Evolutionary conservation across 2,113 vertebrate genomes (phyloP), one percentile per base, ranked within the genome.

Genomic region (Scopus umbretta): DNA sequence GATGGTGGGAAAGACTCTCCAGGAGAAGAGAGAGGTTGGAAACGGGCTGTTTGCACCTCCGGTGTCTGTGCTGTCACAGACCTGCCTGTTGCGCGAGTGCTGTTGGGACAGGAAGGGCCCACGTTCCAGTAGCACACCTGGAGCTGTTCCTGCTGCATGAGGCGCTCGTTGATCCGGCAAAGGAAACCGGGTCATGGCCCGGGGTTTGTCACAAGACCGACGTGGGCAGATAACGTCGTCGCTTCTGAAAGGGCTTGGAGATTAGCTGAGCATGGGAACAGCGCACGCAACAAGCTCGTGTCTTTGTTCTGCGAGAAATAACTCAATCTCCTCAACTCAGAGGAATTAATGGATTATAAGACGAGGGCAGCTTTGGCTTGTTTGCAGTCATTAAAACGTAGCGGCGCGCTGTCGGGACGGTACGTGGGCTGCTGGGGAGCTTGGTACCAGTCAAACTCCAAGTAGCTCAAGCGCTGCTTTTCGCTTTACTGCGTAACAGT

Each of bases 21-120:
- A 62, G 40, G 49, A 65, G 90, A 68, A 87, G 17, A 53, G 30
- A 74, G 78, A 67, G 94, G 55, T 18, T 85, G 53, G 70, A 52
- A 82, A 45, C 13, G 0, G 10, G 14, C 42, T 70, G 26, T 58
- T 84, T 43, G 80, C 38, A 65, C 55, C 56, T 49, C 55, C n/a
- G 13, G 23, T 2, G 0, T 13, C n/a, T 43, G 4, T 17, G 3
- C 29, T 0, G 0, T 9, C 12, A 34, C 43, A n/a, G 52, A 45
- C 9, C 21, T 50, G 47, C 38, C 29, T 22, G 45, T 30, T n/a
- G 47, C 3, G 3, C 16, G 62, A 68, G 26, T 2, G 8, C 63
- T 1, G 13, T 15, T 62, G 36, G 72, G 25, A 43, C 17, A 22
- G 62, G 56, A 61, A 11, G 62, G 49, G 29, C 43, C 22, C 2